Conservation (phyloP, 2,888 invertebrate genomes). For the Clepsis dumicolana region DNA sequence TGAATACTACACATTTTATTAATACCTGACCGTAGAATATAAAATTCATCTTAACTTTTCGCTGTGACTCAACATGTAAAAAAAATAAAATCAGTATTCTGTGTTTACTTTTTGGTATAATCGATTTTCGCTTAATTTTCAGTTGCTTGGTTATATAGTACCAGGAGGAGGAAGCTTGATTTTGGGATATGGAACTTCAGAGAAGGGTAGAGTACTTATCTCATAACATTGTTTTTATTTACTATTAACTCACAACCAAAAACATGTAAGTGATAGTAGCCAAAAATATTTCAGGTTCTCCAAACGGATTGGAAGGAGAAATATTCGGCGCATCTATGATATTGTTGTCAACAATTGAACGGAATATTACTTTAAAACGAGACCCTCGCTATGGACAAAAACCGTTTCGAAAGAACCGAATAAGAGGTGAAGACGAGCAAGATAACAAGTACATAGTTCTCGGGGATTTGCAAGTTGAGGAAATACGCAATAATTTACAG, state of each 20-base stretch:
- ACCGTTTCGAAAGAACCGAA: conserved; percentile 63
- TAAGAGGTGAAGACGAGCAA: conserved; percentile 53
- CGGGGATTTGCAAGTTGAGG: conserved; percentile 64
- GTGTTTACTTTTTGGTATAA: neutral
- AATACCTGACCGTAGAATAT: too few species aligned
- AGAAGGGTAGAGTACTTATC: conserved; percentile 79
- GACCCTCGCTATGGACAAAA: conserved; percentile 65
- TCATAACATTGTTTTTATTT: neutral
- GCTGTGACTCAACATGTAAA: too few species aligned
- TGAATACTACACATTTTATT: too few species aligned
- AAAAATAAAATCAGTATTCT: too few species aligned
- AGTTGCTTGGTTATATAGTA: conserved; percentile 85
- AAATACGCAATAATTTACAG: conserved; percentile 62
- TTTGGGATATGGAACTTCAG: conserved; percentile 90
- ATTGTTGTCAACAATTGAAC: conserved; percentile 84
- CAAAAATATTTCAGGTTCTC: conserved; percentile 69
- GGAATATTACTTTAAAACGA: conserved; percentile 64
- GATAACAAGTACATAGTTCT: conserved; percentile 65
- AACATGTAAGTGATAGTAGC: neutral
- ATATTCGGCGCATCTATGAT: conserved; percentile 89
- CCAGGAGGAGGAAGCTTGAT: conserved; percentile 88
- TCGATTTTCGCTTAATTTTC: conserved; percentile 74
- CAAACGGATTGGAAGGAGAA: conserved; percentile 89
- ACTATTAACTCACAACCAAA: neutral
- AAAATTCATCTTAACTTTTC: too few species aligned